Evolutionary conservation across 2,888 invertebrate species (phyloP).

Genomic region (Salpingus planirostris): DNA sequence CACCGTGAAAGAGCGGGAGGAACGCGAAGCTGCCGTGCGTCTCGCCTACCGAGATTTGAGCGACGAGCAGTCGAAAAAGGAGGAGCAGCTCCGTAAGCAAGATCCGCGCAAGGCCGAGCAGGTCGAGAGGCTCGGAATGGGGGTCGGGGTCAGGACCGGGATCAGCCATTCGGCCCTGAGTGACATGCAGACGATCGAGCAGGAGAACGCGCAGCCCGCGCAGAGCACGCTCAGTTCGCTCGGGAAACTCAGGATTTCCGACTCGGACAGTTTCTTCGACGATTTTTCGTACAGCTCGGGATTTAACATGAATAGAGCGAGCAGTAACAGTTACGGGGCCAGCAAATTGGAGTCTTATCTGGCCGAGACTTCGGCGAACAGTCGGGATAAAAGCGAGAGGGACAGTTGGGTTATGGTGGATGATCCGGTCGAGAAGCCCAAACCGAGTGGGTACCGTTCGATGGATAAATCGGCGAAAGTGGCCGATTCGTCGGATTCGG

Average conservation of each 20-base stretch:
- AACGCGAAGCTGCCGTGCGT: slow-evolving; percentile 56
- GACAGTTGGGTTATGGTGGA: slow-evolving; percentile 43
- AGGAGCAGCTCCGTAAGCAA: slow-evolving; percentile 59
- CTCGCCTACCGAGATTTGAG: slow-evolving; percentile 73
- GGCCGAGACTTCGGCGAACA: slow-evolving; percentile 16
- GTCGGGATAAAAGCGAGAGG: slow-evolving; percentile 17
- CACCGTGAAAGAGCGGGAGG: slow-evolving; percentile 58
- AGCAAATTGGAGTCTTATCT: slow-evolving; percentile 25
- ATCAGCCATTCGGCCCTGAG: slow-evolving; percentile 79
- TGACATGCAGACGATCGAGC: slow-evolving; percentile 88
- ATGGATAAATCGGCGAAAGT: slow-evolving; percentile 13
- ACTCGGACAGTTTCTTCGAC: slow-evolving; percentile 45
- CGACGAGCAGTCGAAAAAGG: slow-evolving; percentile 55
- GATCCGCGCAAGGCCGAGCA: slow-evolving; percentile 82
- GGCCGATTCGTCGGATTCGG: slow-evolving; percentile 52
- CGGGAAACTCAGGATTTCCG: slow-evolving; percentile 34
- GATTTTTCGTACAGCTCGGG: slow-evolving; percentile 46
- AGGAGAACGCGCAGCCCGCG: slow-evolving; percentile 54
- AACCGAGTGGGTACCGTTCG: slow-evolving; percentile 1
- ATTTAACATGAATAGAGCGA: slow-evolving; percentile 53
- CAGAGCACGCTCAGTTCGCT: slow-evolving; percentile 40
- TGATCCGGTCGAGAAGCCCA: slow-evolving; percentile 32
- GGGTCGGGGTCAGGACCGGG: slow-evolving; percentile 54
- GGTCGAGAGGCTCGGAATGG: slow-evolving; percentile 91
- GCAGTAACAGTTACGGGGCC: slow-evolving; percentile 20